A percentile compares a stretch with the other conserved stretches of the same genome.
These are phyloP conservation scores for Andinoacara biseriatus DNA, from an alignment of 2,113 vertebrate species.

Conservation along the genomic window DNA sequence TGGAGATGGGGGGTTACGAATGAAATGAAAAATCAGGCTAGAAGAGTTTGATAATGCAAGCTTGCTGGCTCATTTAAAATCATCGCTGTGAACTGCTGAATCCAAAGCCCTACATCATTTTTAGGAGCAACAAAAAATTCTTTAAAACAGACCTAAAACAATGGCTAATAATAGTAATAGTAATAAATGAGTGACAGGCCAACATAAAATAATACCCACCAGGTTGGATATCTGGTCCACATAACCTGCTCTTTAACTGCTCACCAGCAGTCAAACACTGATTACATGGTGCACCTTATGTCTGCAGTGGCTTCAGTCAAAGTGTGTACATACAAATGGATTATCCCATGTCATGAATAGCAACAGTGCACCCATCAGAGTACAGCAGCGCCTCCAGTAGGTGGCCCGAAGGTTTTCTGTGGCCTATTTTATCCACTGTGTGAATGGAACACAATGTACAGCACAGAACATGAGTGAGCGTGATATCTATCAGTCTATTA, in stretches of 20 bases:
- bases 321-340: conserved; percentile 7
- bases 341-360: conserved; percentile 16
- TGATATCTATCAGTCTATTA: neutral
- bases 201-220: neutral
- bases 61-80: neutral
- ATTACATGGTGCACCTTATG: neutral
- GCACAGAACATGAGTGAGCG: neutral
- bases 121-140: neutral
- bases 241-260: neutral
- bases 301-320: neutral
- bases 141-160: neutral
- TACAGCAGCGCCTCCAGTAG: conserved; percentile 55
- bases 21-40: neutral
- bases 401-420: neutral
- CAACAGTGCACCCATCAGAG: conserved; percentile 26
- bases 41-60: neutral
- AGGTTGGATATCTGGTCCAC: neutral
- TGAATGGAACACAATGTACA: conserved; percentile 36
- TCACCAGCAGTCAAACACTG: neutral
- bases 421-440: neutral
- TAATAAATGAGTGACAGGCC: neutral
- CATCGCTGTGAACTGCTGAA: neutral
- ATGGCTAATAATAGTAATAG: neutral
- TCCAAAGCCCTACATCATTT: neutral
- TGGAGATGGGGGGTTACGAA: no score